Conservation (phyloP, 1,140 invertebrate genomes). For the Homalodisca vitripennis region DNA sequence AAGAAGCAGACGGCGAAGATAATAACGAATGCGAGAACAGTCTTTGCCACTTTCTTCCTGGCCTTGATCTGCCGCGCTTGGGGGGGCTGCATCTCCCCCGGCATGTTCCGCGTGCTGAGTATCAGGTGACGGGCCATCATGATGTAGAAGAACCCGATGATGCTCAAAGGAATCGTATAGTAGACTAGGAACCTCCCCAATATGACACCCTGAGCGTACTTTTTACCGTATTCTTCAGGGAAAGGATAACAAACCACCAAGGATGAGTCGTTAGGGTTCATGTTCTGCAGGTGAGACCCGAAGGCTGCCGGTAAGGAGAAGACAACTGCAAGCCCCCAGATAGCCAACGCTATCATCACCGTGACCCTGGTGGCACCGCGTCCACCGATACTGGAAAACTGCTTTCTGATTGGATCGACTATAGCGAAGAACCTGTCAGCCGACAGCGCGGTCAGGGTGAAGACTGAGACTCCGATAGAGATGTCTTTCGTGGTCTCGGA, state of each 20-base stretch:
- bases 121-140: constrained; percentile 85
- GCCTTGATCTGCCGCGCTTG: constrained; percentile 67
- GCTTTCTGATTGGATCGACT: constrained; percentile 75
- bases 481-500: constrained; percentile 82
- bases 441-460: constrained; percentile 79
- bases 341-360: constrained; percentile 65
- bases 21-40: constrained; percentile 85
- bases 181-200: constrained; percentile 76
- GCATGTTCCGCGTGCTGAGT: constrained; percentile 73
- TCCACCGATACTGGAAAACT: constrained; percentile 50
- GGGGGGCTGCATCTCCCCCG: constrained; percentile 56
- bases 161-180: constrained; percentile 75
- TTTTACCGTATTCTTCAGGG: constrained; percentile 64
- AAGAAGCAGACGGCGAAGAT: constrained; percentile 91
- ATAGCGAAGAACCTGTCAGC: constrained; percentile 84
- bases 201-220: constrained; percentile 69
- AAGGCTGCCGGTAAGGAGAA: constrained; percentile 76
- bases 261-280: constrained; percentile 26
- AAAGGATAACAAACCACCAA: constrained; percentile 74
- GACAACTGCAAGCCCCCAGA: constrained; percentile 78
- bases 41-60: constrained; percentile 85
- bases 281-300: constrained; percentile 61
- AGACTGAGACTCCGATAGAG: constrained; percentile 82
- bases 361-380: constrained; percentile 68
- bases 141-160: constrained; percentile 84